Evolutionary conservation across 2,888 invertebrate genomes (phyloP).

Genomic region (Gari tellinella): DNA sequence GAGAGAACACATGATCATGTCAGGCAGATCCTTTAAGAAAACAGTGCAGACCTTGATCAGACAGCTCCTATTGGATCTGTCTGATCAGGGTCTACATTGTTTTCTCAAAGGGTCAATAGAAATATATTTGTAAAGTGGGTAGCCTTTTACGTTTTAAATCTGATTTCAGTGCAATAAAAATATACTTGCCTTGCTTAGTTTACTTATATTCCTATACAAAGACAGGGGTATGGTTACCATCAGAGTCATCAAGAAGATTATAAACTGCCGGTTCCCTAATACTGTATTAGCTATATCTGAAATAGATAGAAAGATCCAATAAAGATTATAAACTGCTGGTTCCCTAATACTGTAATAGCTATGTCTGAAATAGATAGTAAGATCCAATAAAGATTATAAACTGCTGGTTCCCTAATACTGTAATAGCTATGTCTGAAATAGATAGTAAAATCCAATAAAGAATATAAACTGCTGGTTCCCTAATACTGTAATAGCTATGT

Average conservation of each 20-base stretch:
- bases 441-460: slow-evolving; percentile 15
- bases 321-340: slow-evolving; percentile 64
- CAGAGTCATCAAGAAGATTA: slow-evolving; percentile 87
- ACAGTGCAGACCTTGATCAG: too few species aligned
- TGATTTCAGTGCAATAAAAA: too few species aligned
- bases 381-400: slow-evolving; percentile 55
- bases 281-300: slow-evolving; percentile 59
- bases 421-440: slow-evolving; percentile 57
- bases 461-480: slow-evolving; percentile 64
- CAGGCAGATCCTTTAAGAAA: too few species aligned
- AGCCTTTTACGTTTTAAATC: too few species aligned
- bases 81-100: too few species aligned
- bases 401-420: slow-evolving; percentile 60
- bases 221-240: slow-evolving; percentile 92
- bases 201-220: slow-evolving; percentile 90
- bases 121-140: too few species aligned
- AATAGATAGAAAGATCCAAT: slow-evolving; percentile 14
- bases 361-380: slow-evolving; percentile 52
- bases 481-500: slow-evolving; percentile 55
- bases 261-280: slow-evolving; percentile 62
- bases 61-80: too few species aligned
- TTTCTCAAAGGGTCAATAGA: too few species aligned
- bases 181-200: slow-evolving; percentile 87
- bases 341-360: slow-evolving; percentile 55
- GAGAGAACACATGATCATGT: too few species aligned